These are phyloP conservation scores for Muscina levida DNA, from an alignment of 2,888 invertebrate genomes.

Conservation along the genomic window DNA sequence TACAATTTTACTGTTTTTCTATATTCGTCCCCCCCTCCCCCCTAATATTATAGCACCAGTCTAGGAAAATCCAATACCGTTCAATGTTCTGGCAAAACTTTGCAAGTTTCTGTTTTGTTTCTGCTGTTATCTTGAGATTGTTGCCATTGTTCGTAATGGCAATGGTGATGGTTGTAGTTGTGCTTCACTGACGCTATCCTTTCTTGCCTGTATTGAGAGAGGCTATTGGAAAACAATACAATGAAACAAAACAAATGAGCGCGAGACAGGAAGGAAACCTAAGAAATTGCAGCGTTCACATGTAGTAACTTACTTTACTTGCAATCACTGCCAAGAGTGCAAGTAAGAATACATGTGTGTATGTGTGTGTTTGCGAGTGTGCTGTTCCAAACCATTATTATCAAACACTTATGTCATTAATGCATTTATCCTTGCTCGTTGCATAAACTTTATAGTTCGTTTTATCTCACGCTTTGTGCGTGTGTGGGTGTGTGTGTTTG, in stretches of 20 bases:
- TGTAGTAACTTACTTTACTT: constrained; percentile 36
- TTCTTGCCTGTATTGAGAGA: constrained; percentile 42
- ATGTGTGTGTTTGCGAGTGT: not conserved
- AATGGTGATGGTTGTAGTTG: too few relatives aligned
- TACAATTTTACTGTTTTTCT: not conserved
- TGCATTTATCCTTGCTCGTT: constrained; percentile 61
- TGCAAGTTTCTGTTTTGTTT: not conserved
- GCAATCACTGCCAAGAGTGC: constrained; percentile 30
- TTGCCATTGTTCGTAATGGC: too few relatives aligned
- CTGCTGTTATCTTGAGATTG: not conserved
- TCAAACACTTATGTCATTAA: constrained; percentile 63
- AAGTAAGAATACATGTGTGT: not conserved
- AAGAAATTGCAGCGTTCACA: not conserved
- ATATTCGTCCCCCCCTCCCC: not conserved
- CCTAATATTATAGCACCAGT: not conserved
- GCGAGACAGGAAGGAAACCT: not conserved
- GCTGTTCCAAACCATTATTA: constrained; percentile 55
- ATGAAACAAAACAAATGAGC: not conserved
- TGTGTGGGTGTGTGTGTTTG: not conserved
- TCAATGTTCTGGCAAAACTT: constrained; percentile 43
- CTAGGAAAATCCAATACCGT: constrained; percentile 46
- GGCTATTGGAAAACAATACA: not conserved
- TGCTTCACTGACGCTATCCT: not conserved
- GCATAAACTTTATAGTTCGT: constrained; percentile 6
- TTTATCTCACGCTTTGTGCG: constrained; percentile 10